Evolutionary conservation across 1,140 invertebrate species (phyloP), one percentile per base, ranked within the genome.

Genomic region (Panagrolaimus sp.): DNA sequence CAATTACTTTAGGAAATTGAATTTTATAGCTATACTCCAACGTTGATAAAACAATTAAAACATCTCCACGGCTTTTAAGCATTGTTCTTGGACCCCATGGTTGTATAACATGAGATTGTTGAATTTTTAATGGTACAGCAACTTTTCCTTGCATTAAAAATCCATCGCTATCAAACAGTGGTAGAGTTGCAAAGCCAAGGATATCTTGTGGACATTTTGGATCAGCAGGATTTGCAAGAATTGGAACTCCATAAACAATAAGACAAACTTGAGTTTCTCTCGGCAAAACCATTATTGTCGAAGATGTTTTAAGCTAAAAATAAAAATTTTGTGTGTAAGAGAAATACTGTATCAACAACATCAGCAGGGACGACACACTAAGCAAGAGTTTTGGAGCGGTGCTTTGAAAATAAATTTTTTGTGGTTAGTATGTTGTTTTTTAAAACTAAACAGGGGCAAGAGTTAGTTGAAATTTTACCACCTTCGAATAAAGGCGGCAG

Each of bases 1-100:
- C 23, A 23, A 67, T 69, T 8, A 20, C 27, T 9, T 4, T 11
- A 1, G 76, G 74, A 31, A 76, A 76, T 25, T 44, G 61, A 53
- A 76, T 75, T 51, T 62, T 43, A 61, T 78, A 75, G 9, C 72
- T 67, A 65, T 76, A 78, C 44, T 76, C 74, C 25, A 75, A 42
- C n/a, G 44, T 69, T 23, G 63, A 74, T 9, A 76, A 47, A 11
- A 69, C n/a, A 31, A 76, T 68, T 44, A 76, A 44, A 3, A 62
- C 11, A 47, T 78, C 74, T 9, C 69, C 76, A 23, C 67, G 14
- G 14, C 62, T 47, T 11, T 65, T 11, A 27, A 76, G 66, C n/a
- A 76, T 63, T 16, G 72, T 53, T 51, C 65, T 51, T 7, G 74
- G 76, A n/a, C 74, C 74, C 74, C 74, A 76, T 16, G 74, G 74